phyloP scores from a whole-genome alignment of 92 coral and sea anemone genomes.

The Desmophyllum pertusum region DNA sequence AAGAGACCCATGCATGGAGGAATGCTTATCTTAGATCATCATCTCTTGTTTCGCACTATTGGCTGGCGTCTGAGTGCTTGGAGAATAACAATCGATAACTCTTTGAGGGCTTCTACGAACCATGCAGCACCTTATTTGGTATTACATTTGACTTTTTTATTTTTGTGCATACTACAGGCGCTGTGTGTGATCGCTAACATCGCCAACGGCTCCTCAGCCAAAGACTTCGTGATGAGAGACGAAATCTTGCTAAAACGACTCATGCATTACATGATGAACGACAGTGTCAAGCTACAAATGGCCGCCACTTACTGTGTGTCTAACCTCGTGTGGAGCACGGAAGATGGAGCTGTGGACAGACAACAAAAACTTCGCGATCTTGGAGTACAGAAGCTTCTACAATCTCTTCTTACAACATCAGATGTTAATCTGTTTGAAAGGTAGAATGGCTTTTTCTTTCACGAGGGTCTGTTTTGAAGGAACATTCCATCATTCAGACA shows the following conservation, averaged over 20 bases:
- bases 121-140: neutral
- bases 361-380: constrained; percentile 90
- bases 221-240: constrained; percentile 92
- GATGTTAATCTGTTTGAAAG: constrained; percentile 94
- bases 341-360: constrained; percentile 88
- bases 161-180: constrained; percentile 81
- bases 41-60: too few relatives aligned
- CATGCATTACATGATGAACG: constrained; percentile 97
- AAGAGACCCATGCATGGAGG: too few relatives aligned
- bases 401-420: constrained; percentile 85
- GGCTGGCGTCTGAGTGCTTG: neutral
- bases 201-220: constrained; percentile 94
- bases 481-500: too few relatives aligned
- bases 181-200: constrained; percentile 95
- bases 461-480: too few relatives aligned
- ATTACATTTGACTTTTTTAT: neutral
- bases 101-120: neutral
- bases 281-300: constrained; percentile 95
- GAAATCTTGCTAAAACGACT: constrained; percentile 74
- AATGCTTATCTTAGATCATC: too few relatives aligned
- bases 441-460: constrained; percentile 25
- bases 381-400: constrained; percentile 93
- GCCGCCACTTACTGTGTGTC: constrained; percentile 96
- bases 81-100: neutral
- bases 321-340: constrained; percentile 96